Percentiles rank a stretch among this genome's conserved stretches.
Evolutionary conservation across 2,797 vertebrate species (phyloP).

Genomic region (Helarctos malayanus): DNA sequence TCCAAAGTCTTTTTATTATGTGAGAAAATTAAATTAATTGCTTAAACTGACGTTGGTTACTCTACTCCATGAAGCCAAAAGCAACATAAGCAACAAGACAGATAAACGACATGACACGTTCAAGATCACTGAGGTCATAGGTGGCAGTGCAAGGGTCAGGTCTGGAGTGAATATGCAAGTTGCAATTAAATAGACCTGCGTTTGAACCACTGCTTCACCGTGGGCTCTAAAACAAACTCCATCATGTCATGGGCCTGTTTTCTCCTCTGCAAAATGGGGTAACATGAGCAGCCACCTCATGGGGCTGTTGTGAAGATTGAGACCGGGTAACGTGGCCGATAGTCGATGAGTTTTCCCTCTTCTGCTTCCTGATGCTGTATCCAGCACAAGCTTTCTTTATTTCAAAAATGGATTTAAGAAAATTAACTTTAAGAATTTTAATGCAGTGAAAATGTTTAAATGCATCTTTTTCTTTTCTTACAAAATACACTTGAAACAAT

Average conservation of each 20-base stretch:
- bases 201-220: neutral
- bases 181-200: neutral
- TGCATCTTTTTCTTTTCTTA: neutral
- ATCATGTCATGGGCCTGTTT: neutral
- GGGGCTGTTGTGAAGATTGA: neutral
- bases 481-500: neutral
- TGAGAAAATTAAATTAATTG: slow-evolving; percentile 18
- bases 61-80: neutral
- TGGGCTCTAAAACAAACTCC: neutral
- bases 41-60: neutral
- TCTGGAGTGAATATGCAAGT: neutral
- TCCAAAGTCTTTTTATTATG: neutral
- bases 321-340: neutral
- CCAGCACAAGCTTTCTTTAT: neutral
- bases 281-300: neutral
- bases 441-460: neutral
- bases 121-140: neutral
- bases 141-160: neutral
- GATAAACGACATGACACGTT: neutral
- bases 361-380: neutral
- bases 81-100: neutral
- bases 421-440: slow-evolving; percentile 9
- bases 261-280: neutral
- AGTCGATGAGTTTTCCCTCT: neutral
- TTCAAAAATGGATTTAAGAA: slow-evolving; percentile 2